A percentile compares a stretch with the other conserved stretches of the same genome.
Evolutionary conservation across 2,797 vertebrate genomes (phyloP).

Genomic region (Catamblyrhynchus diadema): DNA sequence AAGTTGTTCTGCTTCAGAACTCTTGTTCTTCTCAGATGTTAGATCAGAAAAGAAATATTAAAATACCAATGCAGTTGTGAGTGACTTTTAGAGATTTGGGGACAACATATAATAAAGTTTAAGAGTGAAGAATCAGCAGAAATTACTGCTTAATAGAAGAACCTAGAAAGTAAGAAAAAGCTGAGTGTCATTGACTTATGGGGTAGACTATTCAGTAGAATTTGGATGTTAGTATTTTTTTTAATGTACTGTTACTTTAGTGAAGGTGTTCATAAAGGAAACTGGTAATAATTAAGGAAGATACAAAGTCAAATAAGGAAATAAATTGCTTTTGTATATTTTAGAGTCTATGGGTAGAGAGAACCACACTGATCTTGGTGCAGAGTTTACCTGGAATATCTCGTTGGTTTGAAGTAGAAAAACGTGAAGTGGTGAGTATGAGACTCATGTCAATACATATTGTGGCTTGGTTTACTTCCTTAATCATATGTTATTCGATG

Average conservation of each 20-base stretch:
- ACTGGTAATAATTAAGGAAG: background rate
- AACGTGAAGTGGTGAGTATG: conserved; percentile 92
- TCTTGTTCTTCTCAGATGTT: background rate
- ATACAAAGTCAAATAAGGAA: background rate
- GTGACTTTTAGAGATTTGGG: background rate
- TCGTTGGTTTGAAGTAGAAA: conserved; percentile 99
- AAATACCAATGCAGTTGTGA: background rate
- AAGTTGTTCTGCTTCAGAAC: background rate
- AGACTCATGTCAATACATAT: background rate
- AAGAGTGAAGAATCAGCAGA: background rate
- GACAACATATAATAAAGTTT: background rate
- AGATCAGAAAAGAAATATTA: background rate
- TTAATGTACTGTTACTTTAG: background rate
- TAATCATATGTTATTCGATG: background rate
- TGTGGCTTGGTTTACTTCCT: background rate
- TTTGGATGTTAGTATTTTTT: background rate
- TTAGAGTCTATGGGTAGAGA: conserved; percentile 97
- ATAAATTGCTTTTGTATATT: conserved; percentile 18
- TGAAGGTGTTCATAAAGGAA: background rate
- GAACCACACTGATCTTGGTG: conserved; percentile 93
- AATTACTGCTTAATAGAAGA: background rate
- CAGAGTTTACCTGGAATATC: conserved; percentile 98
- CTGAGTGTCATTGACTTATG: background rate
- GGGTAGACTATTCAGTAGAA: background rate
- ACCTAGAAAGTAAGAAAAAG: background rate